Evolutionary conservation across 2,888 invertebrate genomes (phyloP), one percentile per base, ranked within the genome.

Genomic region (Plemyria rubiginata): DNA sequence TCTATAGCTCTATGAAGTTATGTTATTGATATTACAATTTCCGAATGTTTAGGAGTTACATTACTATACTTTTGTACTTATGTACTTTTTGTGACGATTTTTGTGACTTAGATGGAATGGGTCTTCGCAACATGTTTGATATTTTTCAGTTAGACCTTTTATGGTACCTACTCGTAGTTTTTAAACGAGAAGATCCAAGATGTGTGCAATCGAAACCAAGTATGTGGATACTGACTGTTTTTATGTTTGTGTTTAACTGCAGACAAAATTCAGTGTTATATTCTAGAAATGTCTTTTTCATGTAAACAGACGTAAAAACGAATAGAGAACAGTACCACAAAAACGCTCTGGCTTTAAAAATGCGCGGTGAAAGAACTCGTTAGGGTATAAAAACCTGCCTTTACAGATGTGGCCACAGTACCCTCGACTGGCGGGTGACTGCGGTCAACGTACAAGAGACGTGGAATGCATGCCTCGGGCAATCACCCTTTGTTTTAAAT

Each of bases 401-500:
- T 77, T 76, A 78, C 75, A 79, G 76, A 76, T 73, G 74, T 72
- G 68, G 65, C 74, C 76, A 70, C 76, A 78, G 72, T 68, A 70
- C 70, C 69, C 78, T 84, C 77, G 65, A 79, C 79, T 80, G 36
- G 86, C 86, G 87, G 88, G 87, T 87, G 63, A 79, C 78, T 80
- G 87, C 88, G 88, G 89, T 89, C 88, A 89, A 84, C 75, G 85
- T 70, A 81, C 84, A 84, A 75, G 69, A 70, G 76, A 80, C 80
- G 79, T 68, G 77, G 83, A 83, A 79, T 80, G 78, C 79, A 79
- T 70, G 79, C 86, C 86, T 70, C 81, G 74, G 82, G 86, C 86
- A 83, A 85, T 88, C 79, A 82, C 76, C 87, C 84, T 88, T 90
- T 90, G 90, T 91, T 86, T 85, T 83, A 87, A 89, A 88, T 87